Percentiles rank a stretch among this genome's conserved stretches.
These are phyloP conservation scores for Tupaia tana DNA, from an alignment of 2,113 vertebrate species.

Conservation along the genomic window DNA sequence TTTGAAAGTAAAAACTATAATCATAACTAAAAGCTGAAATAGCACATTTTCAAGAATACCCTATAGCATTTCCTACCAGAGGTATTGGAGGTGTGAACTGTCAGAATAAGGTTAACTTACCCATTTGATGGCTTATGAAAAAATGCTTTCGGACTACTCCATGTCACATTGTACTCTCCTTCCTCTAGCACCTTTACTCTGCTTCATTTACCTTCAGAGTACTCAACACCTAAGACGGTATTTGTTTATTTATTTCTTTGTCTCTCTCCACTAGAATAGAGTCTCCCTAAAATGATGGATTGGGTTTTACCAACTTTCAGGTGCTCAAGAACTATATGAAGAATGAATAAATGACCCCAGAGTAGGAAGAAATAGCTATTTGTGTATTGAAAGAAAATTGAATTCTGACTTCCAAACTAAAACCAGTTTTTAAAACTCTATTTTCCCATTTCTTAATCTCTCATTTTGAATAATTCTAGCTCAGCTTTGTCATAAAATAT, in stretches of 20 bases:
- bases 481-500: constrained; percentile 24
- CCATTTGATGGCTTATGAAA: not conserved
- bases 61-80: not conserved
- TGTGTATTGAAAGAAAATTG: constrained; percentile 23
- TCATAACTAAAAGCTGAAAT: constrained; percentile 63
- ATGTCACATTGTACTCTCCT: not conserved
- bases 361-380: not conserved
- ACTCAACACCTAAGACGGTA: not conserved
- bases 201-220: not conserved
- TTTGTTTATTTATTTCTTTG: constrained; percentile 4
- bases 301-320: not conserved
- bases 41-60: constrained; percentile 25
- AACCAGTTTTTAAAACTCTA: constrained; percentile 18
- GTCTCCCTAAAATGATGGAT: not conserved
- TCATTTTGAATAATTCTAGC: not conserved
- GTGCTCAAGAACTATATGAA: no score
- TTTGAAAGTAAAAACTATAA: constrained; percentile 57
- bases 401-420: constrained; percentile 12
- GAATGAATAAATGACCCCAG: not conserved
- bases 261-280: not conserved
- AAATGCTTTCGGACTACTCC: not conserved
- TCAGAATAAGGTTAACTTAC: not conserved
- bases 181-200: not conserved
- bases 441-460: not conserved
- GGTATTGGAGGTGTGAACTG: not conserved